phyloP scores from a whole-genome alignment of 2,888 invertebrate genomes.

The Gastracanthus pulcherrimus region DNA sequence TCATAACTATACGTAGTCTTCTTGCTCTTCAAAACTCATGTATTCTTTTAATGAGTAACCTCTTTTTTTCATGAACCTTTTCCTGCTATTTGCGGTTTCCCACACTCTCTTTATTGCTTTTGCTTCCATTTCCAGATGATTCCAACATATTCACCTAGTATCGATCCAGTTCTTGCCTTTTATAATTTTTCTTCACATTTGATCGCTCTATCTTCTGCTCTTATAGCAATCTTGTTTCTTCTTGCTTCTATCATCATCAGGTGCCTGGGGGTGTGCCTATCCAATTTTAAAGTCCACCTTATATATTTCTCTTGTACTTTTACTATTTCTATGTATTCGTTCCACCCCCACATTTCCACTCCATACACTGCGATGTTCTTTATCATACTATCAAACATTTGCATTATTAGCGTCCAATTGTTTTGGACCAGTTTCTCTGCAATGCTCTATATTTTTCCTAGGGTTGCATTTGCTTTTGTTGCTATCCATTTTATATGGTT shows the following conservation, averaged over 20 bases:
- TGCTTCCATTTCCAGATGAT: no score
- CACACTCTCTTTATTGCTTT: no score
- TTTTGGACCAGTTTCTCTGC: neutral
- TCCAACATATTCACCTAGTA: no score
- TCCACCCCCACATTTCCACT: neutral
- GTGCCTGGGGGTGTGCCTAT: neutral
- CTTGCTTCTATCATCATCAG: neutral
- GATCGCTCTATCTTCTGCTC: neutral
- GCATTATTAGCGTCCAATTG: neutral
- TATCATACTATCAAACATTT: neutral
- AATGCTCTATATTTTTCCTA: neutral
- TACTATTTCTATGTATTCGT: neutral
- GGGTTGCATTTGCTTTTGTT: neutral
- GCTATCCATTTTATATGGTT: neutral
- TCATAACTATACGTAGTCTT: no score
- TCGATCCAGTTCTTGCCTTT: no score
- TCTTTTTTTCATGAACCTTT: no score
- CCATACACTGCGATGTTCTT: neutral
- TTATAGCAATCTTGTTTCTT: neutral
- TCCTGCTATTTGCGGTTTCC: no score
- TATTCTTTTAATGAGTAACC: no score
- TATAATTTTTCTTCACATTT: neutral
- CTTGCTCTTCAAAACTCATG: no score
- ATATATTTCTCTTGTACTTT: neutral
- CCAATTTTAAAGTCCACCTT: neutral